phyloP scores from a whole-genome alignment of 2,797 vertebrate species.

The Acridotheres tristis region DNA sequence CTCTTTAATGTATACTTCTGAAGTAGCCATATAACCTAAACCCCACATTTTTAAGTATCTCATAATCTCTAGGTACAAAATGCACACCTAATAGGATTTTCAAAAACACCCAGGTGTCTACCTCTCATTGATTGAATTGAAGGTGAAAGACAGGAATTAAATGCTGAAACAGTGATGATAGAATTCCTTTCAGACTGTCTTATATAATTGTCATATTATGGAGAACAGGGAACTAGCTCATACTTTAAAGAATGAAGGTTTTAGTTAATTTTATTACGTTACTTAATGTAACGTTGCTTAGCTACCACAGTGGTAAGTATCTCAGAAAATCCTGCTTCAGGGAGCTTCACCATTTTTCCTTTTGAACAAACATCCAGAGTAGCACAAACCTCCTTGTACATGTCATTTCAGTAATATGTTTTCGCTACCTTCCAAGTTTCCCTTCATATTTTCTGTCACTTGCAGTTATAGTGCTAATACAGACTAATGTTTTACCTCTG shows the following conservation, averaged over 20 bases:
- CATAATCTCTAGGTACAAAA: background rate
- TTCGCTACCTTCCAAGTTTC: background rate
- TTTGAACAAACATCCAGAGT: background rate
- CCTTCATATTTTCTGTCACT: background rate
- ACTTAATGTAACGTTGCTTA: background rate
- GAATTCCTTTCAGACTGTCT: background rate
- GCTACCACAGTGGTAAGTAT: background rate
- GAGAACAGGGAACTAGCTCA: background rate
- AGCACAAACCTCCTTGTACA: background rate
- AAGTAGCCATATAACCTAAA: background rate
- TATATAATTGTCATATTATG: background rate
- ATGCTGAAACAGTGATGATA: background rate
- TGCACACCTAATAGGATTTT: background rate
- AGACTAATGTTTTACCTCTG: background rate
- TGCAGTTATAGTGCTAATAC: background rate
- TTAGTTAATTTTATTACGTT: slow-evolving; percentile 28
- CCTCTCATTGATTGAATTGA: background rate
- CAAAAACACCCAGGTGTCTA: background rate
- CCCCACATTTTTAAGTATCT: background rate
- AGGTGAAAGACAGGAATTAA: background rate
- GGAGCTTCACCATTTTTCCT: background rate
- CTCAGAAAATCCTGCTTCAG: background rate
- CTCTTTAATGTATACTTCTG: background rate
- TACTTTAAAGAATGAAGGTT: slow-evolving; percentile 10
- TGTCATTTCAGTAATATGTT: background rate